phyloP scores from a whole-genome alignment of 1,140 invertebrate species.

The Lepidurus couesii region DNA sequence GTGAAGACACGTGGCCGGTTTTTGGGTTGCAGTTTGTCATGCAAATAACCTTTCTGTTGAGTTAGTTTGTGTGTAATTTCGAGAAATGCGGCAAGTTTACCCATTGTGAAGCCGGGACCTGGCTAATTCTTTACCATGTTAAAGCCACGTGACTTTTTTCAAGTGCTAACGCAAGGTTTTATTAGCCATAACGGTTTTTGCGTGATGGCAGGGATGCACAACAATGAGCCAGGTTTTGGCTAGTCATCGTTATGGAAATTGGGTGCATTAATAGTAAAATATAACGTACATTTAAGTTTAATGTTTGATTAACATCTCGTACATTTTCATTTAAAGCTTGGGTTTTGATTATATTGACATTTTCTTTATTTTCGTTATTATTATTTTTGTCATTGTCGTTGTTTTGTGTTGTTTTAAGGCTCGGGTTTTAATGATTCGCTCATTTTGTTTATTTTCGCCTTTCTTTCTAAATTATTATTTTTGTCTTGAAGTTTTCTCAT shows the following conservation, averaged over 20 bases:
- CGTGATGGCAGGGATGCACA: neutral
- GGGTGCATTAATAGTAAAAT: too few species aligned
- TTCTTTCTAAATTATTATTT: too few species aligned
- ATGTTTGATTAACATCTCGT: too few species aligned
- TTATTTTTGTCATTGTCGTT: too few species aligned
- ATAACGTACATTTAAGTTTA: too few species aligned
- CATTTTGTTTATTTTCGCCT: too few species aligned
- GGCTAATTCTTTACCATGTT: conserved; percentile 1
- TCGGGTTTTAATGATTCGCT: too few species aligned
- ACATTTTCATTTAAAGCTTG: too few species aligned
- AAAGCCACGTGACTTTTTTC: neutral
- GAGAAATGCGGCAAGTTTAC: neutral
- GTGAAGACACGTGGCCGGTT: conserved; percentile 7
- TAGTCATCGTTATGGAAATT: neutral
- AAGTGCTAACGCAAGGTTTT: neutral
- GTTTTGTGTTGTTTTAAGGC: too few species aligned
- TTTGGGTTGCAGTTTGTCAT: neutral
- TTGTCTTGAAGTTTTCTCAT: too few species aligned
- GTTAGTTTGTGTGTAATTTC: conserved; percentile 3
- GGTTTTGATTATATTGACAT: too few species aligned
- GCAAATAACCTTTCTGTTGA: neutral
- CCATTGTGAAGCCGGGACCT: neutral
- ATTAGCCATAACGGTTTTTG: neutral
- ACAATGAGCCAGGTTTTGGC: neutral
- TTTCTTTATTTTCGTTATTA: too few species aligned